Evolutionary conservation across 2,888 invertebrate genomes (phyloP), one percentile per base, ranked within the genome.

Genomic region (Hemaris fuciformis): DNA sequence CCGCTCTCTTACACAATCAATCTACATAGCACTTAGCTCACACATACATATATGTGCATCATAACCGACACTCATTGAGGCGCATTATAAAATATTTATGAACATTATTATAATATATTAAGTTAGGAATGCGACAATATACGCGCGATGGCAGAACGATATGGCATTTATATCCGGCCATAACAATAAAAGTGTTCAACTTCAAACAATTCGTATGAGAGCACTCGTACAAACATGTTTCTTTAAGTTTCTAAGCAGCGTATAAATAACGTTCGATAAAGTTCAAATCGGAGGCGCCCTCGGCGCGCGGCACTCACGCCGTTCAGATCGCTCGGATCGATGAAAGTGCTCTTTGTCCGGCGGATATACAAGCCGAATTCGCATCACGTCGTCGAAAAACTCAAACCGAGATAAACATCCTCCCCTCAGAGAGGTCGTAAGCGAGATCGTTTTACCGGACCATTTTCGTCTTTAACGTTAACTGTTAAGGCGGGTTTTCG

Each of bases 321-420:
- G 72, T 80, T 77, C 80, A 74, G 77, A 79, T 81, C 72, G 77
- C 74, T 72, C 74, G 76, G 88, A 89, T 91, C 92, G 91, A 91
- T 91, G 84, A 84, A 84, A 86, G 79, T 81, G 77, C 83, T 88
- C 90, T 90, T 89, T 89, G 89, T 91, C 82, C 82, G 85, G 77
- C 85, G 86, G 85, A 86, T 86, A 87, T 89, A 90, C 89, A 85
- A 89, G 84, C 88, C 81, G 89, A 89, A 92, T 92, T 92, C 91
- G 90, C 89, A 84, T 88, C 91, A 91, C 92, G 92, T 92, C 86
- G 82, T 81, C 88, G 86, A 87, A 91, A 91, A 91, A 91, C 89
- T 88, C 89, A 89, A 91, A 91, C 90, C 88, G 88, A 91, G 90
- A 91, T 89, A 91, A 91, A 90, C 88, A 86, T 85, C 88, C 85